Evolutionary conservation across 2,113 vertebrate genomes (phyloP).

Genomic region (human (Homo sapiens)): GRCh38 chr11:95300501-95301000

Average conservation of each 20-base stretch:
- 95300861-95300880: neutral
- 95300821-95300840: neutral
- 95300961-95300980: neutral
- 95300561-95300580: neutral
- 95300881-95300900: neutral
- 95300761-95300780: neutral
- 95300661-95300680: neutral
- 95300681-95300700: neutral
- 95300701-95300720: neutral
- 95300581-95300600: neutral
- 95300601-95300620: neutral
- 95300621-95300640: neutral
- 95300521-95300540: neutral
- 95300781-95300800: neutral
- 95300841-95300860: neutral
- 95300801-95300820: neutral
- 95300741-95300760: neutral
- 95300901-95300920: neutral
- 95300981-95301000: neutral
- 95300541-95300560: neutral
- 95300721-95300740: neutral
- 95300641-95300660: neutral
- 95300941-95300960: neutral
- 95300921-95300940: neutral
- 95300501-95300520: neutral